Evolutionary conservation across 2,888 invertebrate species (phyloP), one percentile per base, ranked within the genome.

Genomic region (Papilio elwesi): DNA sequence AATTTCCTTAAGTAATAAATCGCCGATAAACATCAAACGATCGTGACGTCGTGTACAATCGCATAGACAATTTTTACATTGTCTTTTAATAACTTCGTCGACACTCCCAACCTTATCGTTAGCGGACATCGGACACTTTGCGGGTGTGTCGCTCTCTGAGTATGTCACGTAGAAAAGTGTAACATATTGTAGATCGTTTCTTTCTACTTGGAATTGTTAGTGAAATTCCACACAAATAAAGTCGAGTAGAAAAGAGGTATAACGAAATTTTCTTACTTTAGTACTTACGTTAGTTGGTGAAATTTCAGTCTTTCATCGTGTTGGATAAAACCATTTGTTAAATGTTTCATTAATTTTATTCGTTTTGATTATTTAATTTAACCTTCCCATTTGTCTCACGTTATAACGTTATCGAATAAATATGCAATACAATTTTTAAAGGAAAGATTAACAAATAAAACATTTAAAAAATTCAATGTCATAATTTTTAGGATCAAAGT

Each of bases 121-220:
- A 26, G 12, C 47, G 38, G 52, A 63, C 43, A 70, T 70, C 51
- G 69, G 62, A 70, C 63, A 70, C 52, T 43, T 52, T 48, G 48
- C 43, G 63, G 63, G 69, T 47, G 69, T 70, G 69, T 63, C 63
- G 3, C 15, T 57, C 36, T 70, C 43, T 43, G 55, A 67, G 62
- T 52, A 70, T 47, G 47, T 70, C 43, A 51, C 63, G 38, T 69
- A 69, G 62, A 70, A 52, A 70, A 52, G 15, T 69, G 51, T 67
- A 43, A 43, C 43, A 43, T 43, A 43, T 5, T 69, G 48, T 49
- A 38, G 38, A 13, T 51, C 38, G 57, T 57, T 38, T 59, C n/a
- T 38, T 59, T 38, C n/a, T 59, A 59, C 38, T 59, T 59, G 38
- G 13, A n/a, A 59, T 59, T 59, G 59, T 59, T 59, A 59, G 59